Evolutionary conservation across 2,113 vertebrate species (phyloP).

Genomic region (Cairina moschata): DNA sequence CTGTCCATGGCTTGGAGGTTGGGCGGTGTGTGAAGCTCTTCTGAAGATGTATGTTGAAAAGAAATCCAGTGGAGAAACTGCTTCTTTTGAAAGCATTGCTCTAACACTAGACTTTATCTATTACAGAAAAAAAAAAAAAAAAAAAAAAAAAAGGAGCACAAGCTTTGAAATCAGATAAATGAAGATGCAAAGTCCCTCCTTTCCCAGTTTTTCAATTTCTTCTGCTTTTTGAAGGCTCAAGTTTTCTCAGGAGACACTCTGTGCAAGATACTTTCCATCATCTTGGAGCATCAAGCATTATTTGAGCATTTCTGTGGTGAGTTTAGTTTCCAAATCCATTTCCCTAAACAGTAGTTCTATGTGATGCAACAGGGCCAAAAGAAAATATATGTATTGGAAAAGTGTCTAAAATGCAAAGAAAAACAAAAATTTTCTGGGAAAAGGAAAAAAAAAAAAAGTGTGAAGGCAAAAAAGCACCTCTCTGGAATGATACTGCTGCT

Average conservation of each 20-base stretch:
- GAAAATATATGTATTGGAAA: neutral
- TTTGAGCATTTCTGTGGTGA: neutral
- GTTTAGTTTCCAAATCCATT: neutral
- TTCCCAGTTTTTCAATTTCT: too few species aligned
- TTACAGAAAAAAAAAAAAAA: neutral
- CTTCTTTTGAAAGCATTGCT: neutral
- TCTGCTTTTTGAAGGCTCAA: rapidly evolving
- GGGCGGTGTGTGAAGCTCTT: neutral
- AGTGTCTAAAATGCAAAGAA: neutral
- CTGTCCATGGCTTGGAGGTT: neutral
- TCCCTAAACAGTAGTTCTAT: neutral
- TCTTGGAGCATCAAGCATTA: neutral
- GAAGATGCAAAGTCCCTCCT: neutral
- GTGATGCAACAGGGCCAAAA: neutral
- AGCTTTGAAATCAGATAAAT: neutral
- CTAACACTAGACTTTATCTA: neutral
- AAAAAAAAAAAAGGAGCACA: too few species aligned
- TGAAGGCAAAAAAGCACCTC: neutral
- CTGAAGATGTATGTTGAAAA: neutral
- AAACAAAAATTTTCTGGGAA: neutral
- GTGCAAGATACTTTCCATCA: neutral
- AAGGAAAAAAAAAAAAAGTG: neutral
- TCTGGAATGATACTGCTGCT: neutral
- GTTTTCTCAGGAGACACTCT: neutral
- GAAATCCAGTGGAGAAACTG: neutral